These are phyloP conservation scores for Heliothis virescens DNA, from an alignment of 1,140 invertebrate species.

Conservation along the genomic window DNA sequence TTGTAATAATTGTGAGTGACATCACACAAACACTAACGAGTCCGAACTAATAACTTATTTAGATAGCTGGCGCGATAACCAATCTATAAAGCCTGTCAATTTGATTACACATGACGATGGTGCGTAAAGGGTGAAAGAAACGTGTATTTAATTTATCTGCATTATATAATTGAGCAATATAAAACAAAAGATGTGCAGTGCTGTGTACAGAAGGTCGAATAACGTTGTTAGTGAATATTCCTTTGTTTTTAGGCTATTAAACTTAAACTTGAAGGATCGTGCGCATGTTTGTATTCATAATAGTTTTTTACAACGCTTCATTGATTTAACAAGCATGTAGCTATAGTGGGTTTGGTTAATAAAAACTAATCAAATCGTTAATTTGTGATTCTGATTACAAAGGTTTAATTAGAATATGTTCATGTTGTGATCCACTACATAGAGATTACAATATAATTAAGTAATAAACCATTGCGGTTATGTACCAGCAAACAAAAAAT, in stretches of 20 bases:
- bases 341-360: too few relatives aligned
- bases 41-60: neutral
- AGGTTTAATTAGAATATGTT: too few relatives aligned
- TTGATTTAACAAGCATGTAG: too few relatives aligned
- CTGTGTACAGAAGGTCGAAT: constrained; percentile 21
- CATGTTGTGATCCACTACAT: too few relatives aligned
- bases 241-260: neutral
- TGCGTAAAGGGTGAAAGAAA: neutral
- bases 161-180: constrained; percentile 4
- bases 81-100: constrained; percentile 19
- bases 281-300: neutral
- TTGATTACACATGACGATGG: neutral
- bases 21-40: constrained; percentile 21
- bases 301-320: too few relatives aligned
- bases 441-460: too few relatives aligned
- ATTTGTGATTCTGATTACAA: too few relatives aligned
- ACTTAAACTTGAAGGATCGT: constrained; percentile 22
- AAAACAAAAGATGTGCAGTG: constrained; percentile 21
- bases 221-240: neutral
- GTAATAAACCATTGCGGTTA: too few relatives aligned
- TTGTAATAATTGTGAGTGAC: neutral
- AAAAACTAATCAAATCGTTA: too few relatives aligned
- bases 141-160: constrained; percentile 23
- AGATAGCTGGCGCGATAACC: constrained; percentile 19
- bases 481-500: too few relatives aligned